Evolutionary conservation across 2,113 vertebrate species (phyloP).

Genomic region (Cyprinodon tularosa): DNA sequence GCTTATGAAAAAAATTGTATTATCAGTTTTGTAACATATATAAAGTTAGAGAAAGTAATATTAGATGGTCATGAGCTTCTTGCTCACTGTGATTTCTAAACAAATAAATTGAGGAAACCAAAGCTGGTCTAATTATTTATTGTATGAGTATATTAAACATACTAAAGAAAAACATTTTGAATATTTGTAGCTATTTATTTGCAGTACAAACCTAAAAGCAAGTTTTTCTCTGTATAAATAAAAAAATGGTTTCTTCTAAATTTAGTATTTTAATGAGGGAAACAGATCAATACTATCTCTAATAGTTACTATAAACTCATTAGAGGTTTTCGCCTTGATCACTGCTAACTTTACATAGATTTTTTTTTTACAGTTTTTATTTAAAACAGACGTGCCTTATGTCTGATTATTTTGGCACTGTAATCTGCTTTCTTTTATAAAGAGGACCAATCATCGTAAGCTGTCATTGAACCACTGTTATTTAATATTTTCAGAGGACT

Average conservation of each 20-base stretch:
- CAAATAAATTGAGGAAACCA: too few relatives aligned
- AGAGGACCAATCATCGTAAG: too few relatives aligned
- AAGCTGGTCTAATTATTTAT: too few relatives aligned
- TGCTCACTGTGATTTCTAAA: too few relatives aligned
- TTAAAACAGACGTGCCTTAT: constrained; percentile 32
- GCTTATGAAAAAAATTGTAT: background rate
- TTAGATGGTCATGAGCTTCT: too few relatives aligned
- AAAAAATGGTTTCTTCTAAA: background rate
- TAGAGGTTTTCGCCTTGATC: constrained; percentile 59
- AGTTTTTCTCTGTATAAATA: background rate
- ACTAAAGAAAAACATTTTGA: background rate
- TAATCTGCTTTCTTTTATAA: background rate
- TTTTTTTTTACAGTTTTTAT: constrained; percentile 53
- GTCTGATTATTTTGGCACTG: background rate
- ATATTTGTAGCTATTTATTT: constrained; percentile 20
- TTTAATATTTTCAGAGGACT: background rate
- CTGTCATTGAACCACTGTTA: too few relatives aligned
- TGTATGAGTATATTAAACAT: background rate
- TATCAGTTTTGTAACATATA: background rate
- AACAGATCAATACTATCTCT: constrained; percentile 57
- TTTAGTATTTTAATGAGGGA: constrained; percentile 27
- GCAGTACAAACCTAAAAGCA: constrained; percentile 17
- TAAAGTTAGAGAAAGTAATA: too few relatives aligned
- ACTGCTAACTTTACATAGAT: constrained; percentile 43
- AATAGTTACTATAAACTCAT: constrained; percentile 44